Base-by-base conservation (phyloP, 1,140 invertebrate genomes). In the Lucilia sericata region DNA sequence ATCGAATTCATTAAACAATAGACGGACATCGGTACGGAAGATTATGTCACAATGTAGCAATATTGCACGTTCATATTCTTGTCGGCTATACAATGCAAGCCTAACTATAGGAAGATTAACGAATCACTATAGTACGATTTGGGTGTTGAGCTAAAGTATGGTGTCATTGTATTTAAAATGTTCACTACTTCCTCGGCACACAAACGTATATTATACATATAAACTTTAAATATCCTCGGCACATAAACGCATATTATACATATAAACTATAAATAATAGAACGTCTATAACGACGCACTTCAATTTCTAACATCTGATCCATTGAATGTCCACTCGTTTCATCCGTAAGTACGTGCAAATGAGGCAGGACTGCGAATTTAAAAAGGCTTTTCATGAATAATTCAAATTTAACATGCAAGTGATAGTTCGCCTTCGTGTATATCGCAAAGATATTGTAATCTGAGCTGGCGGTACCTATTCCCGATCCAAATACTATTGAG, bases 41-140 rank as follows among this genome's bases (percentile, higher is more conserved):
- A 95, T 94, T 25, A 95, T 94, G 92, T 97, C 96, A 84, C 95
- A 94, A 91, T 98, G 96, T 12, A 97, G 91, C 90, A 97, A 93
- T 74, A 96, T 93, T 12, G 95, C 93, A 84, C 92, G 91, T n/a
- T 93, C 91, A n/a, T n/a, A n/a, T n/a, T 91, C 0, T 87, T 87
- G 9, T 94, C 94, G 21, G 96, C 93, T 74, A 97, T 93, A 86
- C 93, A 92, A 90, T 97, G 94, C 17, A 97, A 88, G 5, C 94
- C 95, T 8, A 96, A 91, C 0, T 96, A 97, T 3, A 97, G 88
- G 88, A 96, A 97, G 88, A 97, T 97, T 2, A 97, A 89, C 1
- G 95, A 94, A 91, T 97, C 95, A 82, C 95, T 96, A 87, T 97
- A 97, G 87, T 97, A 97, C 1, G 95, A 94, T 85, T 95, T 95